Base-by-base conservation (phyloP, 92 coral and sea anemone species). In the Epizoanthus stellaris region DNA sequence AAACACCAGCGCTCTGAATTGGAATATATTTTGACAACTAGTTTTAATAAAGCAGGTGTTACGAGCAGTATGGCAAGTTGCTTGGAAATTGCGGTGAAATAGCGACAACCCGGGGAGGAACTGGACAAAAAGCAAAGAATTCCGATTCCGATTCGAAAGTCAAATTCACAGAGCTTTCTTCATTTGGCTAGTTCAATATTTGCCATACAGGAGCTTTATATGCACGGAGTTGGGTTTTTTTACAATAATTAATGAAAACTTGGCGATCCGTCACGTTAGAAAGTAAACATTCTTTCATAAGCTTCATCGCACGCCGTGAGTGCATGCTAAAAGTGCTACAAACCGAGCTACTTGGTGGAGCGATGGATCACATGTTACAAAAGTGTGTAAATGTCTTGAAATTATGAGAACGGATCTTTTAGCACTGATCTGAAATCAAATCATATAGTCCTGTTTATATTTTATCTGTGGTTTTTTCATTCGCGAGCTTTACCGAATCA, bases 191-290 rank as follows among this genome's bases (percentile, higher is more conserved):
- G 82, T 62, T 77, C 70, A 77, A 77, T 77, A 77, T 77, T 77
- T 77, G 53, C 66, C 1, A 38, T 76, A 12, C 49, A 34, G 34
- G 47, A 38, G 56, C 58, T 77, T 39, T 30, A 61, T 61, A 10
- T 62, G 49, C 70, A 3, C 4, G 6, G 82, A 60, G 4, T 19
- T 76, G 81, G 58, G 53, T 42, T 19, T 60, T 39, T 60, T 77
- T 56, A 43, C 70, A 47, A 47, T 77, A 77, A 77, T 77, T 77
- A 77, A 77, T 77, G 70, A 77, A 77, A 62, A 76, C 68, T 77
- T 7, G 19, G 38, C 64, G 82, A 43, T 61, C 45, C 47, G 39
- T 60, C 64, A 60, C 19, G 62, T 54, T 36, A 16, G 16, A 62
- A 77, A 19, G 82, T 77, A 77, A 77, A 77, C 82, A 77, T 12